Evolutionary conservation across 1,140 invertebrate genomes (phyloP).

Genomic region (Solenopsis invicta): DNA sequence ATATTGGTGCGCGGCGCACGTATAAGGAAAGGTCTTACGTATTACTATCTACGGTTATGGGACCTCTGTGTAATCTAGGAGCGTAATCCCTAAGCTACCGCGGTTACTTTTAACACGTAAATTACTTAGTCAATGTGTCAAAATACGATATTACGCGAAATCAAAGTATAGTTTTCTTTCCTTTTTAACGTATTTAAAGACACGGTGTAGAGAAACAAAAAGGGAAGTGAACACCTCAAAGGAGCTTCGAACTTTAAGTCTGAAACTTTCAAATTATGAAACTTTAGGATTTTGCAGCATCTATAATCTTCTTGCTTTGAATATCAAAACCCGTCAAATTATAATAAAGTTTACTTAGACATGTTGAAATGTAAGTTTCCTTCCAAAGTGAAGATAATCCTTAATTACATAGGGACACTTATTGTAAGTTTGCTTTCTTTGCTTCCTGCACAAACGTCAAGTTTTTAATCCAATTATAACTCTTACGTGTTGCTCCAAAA

Average conservation of each 20-base stretch:
- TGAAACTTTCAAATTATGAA: constrained; percentile 39
- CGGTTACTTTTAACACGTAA: constrained; percentile 11
- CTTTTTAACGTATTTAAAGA: neutral
- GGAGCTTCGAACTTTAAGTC: constrained; percentile 17
- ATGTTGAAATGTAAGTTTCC: neutral
- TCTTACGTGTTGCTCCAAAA: neutral
- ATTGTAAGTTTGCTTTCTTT: neutral
- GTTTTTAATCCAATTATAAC: constrained; percentile 5
- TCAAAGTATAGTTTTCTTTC: neutral
- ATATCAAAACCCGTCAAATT: constrained; percentile 38
- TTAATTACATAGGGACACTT: constrained; percentile 4
- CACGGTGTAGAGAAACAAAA: constrained; percentile 17
- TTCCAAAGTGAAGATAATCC: neutral
- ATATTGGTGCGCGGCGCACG: constrained; percentile 22
- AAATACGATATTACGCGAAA: constrained; percentile 6
- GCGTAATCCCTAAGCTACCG: constrained; percentile 16
- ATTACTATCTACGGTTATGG: constrained; percentile 19
- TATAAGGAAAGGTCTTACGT: constrained; percentile 39
- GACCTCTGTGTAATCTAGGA: constrained; percentile 37
- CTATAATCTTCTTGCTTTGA: constrained; percentile 48
- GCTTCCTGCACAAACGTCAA: neutral
- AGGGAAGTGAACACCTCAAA: constrained; percentile 10
- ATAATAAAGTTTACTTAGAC: constrained; percentile 39
- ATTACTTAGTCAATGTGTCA: constrained; percentile 13
- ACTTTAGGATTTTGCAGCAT: constrained; percentile 44